A percentile compares a stretch with the other conserved stretches of the same genome.
Evolutionary conservation across 92 coral and sea anemone species (phyloP).

Genomic region (Phenganax marumi): DNA sequence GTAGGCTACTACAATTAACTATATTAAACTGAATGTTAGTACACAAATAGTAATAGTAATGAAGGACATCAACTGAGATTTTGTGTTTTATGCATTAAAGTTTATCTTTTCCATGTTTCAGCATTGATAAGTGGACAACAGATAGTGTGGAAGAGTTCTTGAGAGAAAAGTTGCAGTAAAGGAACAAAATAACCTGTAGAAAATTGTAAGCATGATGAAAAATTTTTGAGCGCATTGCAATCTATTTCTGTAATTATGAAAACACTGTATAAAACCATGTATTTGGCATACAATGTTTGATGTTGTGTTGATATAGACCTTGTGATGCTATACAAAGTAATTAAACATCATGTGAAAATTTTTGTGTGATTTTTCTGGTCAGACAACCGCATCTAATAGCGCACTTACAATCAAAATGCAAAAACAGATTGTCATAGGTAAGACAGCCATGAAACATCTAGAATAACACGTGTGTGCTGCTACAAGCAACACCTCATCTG

Average conservation of each 20-base stretch:
- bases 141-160: slow-evolving; percentile 98
- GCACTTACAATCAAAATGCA: too few species aligned
- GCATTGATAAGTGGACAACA: slow-evolving; percentile 98
- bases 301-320: slow-evolving; percentile 19
- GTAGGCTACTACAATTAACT: slow-evolving; percentile 24
- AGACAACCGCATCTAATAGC: too few species aligned
- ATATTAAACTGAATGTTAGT: background rate
- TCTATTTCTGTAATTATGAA: slow-evolving; percentile 10
- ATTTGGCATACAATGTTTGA: slow-evolving; percentile 27
- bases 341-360: slow-evolving; percentile 12
- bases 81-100: background rate
- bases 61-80: background rate
- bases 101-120: slow-evolving; percentile 52
- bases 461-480: too few species aligned
- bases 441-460: too few species aligned
- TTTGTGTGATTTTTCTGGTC: background rate
- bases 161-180: slow-evolving; percentile 69
- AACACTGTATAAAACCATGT: slow-evolving; percentile 37
- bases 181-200: background rate
- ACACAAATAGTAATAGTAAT: background rate
- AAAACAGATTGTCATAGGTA: too few species aligned
- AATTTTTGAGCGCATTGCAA: background rate
- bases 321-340: slow-evolving; percentile 2
- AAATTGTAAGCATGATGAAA: background rate
- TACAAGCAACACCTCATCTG: background rate